Evolutionary conservation across 2,797 vertebrate genomes (phyloP), one percentile per base, ranked within the genome.

Genomic region (Micromesistius poutassou): DNA sequence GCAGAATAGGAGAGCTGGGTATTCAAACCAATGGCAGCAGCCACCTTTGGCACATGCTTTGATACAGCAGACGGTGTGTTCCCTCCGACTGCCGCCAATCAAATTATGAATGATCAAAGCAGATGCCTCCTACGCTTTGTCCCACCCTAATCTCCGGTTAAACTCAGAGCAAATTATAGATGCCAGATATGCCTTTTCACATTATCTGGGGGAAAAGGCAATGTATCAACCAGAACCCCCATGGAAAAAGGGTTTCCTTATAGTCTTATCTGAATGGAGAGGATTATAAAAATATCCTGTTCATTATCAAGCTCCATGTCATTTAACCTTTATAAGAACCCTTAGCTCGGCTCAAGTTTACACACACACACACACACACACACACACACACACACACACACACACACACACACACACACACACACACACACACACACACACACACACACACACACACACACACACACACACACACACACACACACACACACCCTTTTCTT

Each of bases 41-140:
- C 46, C 46, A 50, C 55, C 22, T 22, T 9, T 25, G 55, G 55
- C 22, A 62, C 55, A 3, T 4, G 55, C 22, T 62, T 6, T 3
- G 6, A 25, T 25, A 25, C 22, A 62, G 55, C 62, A 68, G 62
- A 13, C 62, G 7, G 9, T 28, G 62, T 28, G n/a, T 12, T n/a
- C 1, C 5, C 25, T 16, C 62, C 62, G 7, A 10, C 62, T 10
- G 9, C n/a, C 25, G 10, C n/a, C 62, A 28, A 68, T 68, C n/a
- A 68, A 68, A 68, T 68, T 68, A 68, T 68, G 62, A 30, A 28
- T 28, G 62, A 68, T 68, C 62, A 68, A 68, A 28, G 62, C 62
- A 68, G 62, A 68, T 28, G 62, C n/a, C 14, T 28, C 25, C 62
- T 28, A 68, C 62, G 25, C 62, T 28, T 28, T 28, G 4, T 16